phyloP scores from a whole-genome alignment of 53 echinoderm and acorn worm genomes.

The Paracentrotus lividus region DNA sequence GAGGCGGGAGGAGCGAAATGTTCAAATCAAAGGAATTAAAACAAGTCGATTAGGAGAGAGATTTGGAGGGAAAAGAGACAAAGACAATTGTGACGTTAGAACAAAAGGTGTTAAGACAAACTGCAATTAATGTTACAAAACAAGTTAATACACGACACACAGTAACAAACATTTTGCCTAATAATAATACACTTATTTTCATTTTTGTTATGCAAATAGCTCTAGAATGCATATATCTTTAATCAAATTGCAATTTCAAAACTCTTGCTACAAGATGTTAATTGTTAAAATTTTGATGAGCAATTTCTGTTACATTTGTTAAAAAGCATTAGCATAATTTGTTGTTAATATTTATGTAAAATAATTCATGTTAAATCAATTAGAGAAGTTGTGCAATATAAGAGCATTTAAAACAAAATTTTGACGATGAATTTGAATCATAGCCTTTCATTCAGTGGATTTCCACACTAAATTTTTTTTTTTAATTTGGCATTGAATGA shows the following conservation, averaged over 20 bases:
- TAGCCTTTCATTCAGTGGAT: neutral
- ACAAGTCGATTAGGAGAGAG: constrained; percentile 8
- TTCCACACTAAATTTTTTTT: neutral
- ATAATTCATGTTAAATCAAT: neutral
- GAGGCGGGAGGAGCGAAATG: constrained; percentile 10
- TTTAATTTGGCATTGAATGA: neutral
- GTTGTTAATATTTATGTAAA: neutral
- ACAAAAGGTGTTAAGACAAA: constrained; percentile 58
- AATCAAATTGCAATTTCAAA: too few species aligned
- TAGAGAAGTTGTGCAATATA: neutral
- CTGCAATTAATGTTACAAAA: constrained; percentile 31
- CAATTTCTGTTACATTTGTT: neutral
- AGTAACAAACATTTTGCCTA: constrained; percentile 3
- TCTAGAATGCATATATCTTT: neutral
- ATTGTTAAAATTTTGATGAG: neutral
- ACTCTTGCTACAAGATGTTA: neutral
- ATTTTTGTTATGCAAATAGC: neutral
- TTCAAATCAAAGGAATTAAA: neutral
- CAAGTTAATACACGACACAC: constrained; percentile 39
- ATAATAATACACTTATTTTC: too few species aligned
- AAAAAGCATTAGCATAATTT: neutral
- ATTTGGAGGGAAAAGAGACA: constrained; percentile 62
- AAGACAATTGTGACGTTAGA: constrained; percentile 63
- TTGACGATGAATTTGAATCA: neutral
- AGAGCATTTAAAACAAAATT: neutral